Evolutionary conservation across 2,888 invertebrate species (phyloP).

Genomic region (Lasioglossum villosulum): DNA sequence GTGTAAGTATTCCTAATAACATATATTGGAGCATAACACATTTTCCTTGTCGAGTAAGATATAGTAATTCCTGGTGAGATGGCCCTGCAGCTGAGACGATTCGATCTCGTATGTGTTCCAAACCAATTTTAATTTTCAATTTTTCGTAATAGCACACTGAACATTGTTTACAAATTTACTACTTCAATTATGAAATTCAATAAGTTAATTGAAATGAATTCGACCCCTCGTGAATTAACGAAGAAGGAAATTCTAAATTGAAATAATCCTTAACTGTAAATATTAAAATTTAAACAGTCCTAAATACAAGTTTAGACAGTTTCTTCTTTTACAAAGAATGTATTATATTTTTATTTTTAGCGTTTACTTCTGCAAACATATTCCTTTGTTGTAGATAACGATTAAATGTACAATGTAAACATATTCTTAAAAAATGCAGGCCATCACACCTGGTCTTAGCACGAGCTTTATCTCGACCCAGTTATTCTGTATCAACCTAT

Average conservation of each 20-base stretch:
- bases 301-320: too few species aligned
- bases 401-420: not conserved
- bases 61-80: not conserved
- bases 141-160: too few species aligned
- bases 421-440: not conserved
- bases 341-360: not conserved
- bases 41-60: not conserved
- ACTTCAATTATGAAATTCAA: not conserved
- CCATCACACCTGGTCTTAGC: not conserved
- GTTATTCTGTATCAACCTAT: not conserved
- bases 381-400: not conserved
- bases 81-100: not conserved
- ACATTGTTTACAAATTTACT: too few species aligned
- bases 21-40: not conserved
- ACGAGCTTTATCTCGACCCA: not conserved
- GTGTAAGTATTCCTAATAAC: slow-evolving; percentile 73
- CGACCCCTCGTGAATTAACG: not conserved
- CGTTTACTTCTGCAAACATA: not conserved
- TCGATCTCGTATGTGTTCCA: not conserved
- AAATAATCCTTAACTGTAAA: not conserved
- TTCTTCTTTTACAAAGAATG: not conserved
- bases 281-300: not conserved
- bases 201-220: not conserved
- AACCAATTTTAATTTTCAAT: not conserved
- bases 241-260: not conserved